Conservation (phyloP, 2,113 vertebrate species). For the Odontophorus gujanensis region DNA sequence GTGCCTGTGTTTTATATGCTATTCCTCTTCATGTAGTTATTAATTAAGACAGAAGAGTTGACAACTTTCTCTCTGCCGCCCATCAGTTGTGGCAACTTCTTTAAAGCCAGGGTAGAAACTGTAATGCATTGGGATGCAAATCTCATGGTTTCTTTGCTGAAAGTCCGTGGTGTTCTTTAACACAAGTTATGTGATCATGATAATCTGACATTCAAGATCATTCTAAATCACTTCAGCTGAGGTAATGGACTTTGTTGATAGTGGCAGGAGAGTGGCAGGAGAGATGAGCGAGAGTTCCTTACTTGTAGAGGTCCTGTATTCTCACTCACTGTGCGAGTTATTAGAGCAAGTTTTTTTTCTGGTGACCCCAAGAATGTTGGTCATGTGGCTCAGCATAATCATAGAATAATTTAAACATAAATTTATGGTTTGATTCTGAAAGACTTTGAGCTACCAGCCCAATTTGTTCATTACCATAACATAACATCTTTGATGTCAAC, state of each 20-base stretch:
- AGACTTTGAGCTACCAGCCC: not conserved
- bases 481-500: not conserved
- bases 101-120: not conserved
- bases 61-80: not conserved
- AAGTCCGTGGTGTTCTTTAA: not conserved
- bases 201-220: not conserved
- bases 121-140: fast-evolving
- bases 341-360: not conserved
- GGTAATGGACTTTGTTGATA: not conserved
- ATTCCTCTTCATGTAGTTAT: not conserved
- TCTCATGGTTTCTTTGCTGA: not conserved
- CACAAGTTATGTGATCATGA: not conserved
- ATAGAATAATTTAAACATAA: not conserved
- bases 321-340: not conserved
- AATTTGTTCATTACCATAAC: not conserved
- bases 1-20: not conserved
- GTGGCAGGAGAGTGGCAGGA: no score
- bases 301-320: not conserved
- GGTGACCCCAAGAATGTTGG: not conserved
- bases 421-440: not conserved
- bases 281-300: not conserved
- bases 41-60: not conserved
- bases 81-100: not conserved
- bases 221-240: not conserved
- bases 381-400: not conserved